Base-by-base conservation (phyloP, 1,140 invertebrate species). In the Drosophila bifasciata region DNA sequence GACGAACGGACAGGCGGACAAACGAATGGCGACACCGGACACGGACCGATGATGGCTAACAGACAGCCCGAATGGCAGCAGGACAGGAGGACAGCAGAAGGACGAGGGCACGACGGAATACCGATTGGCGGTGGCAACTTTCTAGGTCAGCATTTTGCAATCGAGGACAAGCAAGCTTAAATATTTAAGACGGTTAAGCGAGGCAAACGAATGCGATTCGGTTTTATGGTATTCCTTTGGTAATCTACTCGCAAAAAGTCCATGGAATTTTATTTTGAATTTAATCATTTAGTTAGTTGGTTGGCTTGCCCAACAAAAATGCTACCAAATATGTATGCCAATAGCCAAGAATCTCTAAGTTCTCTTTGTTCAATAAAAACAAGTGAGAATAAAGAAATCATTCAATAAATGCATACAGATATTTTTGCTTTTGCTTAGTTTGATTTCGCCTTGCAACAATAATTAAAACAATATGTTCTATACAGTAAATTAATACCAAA, bases 91-190 rank as follows among this genome's bases (percentile, higher is more conserved):
- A 25, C n/a, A 32, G 4, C 32, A 5, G 32, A 1, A 46, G 57
- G 58, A 28, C 41, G 9, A 25, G 32, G 62, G 53, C 49, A 36
- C 49, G 59, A 40, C 51, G 51, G 59, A 64, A 72, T 46, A 50
- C 28, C 44, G 25, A 58, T 66, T 68, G 60, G 28, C 39, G 25
- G 16, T 46, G 70, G 60, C 19, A 43, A 63, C 46, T 73, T 73
- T 56, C 69, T 73, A 74, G 70, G 69, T 73, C 70, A 73, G 70
- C 69, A 57, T 73, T 73, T 63, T 63, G 17, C 69, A 63, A 55
- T 73, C 49, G 70, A 19, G 49, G 51, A 45, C 59, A 73, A 73
- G 64, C 59, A 64, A 64, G 70, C 59, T 73, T 73, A 73, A 73
- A 73, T 64, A 73, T 73, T 73, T 73, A 73, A 73, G 70, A 55